A percentile compares a stretch with the other conserved stretches of the same genome.
Evolutionary conservation across 2,888 invertebrate genomes (phyloP).

Genomic region (Galerucella nymphaeae): DNA sequence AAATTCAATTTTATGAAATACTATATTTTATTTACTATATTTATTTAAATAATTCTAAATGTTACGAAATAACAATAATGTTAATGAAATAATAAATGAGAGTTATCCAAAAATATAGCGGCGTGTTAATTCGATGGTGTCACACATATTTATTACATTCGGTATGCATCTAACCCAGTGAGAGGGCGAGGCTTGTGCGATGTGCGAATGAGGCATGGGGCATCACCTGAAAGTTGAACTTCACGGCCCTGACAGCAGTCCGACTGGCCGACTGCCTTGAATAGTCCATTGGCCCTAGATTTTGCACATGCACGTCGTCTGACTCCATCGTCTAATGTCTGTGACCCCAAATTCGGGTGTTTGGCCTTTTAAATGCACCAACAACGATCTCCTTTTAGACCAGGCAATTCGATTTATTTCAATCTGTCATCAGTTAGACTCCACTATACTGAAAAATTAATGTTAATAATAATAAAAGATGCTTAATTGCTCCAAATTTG

Average conservation of each 20-base stretch:
- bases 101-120: background rate
- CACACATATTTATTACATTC: constrained; percentile 11
- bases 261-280: constrained; percentile 63
- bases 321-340: constrained; percentile 62
- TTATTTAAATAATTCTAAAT: too few relatives aligned
- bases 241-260: constrained; percentile 50
- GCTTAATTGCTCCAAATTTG: background rate
- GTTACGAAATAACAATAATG: background rate
- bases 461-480: background rate
- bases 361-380: constrained; percentile 57
- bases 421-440: background rate
- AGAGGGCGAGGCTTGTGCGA: constrained; percentile 20
- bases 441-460: background rate
- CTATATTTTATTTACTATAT: too few relatives aligned
- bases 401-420: constrained; percentile 10
- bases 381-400: constrained; percentile 25
- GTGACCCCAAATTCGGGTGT: constrained; percentile 64
- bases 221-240: constrained; percentile 30
- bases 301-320: constrained; percentile 63
- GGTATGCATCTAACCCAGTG: constrained; percentile 27
- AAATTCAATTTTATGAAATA: too few relatives aligned
- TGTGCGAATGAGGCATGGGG: constrained; percentile 21
- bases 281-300: constrained; percentile 64
- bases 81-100: background rate
- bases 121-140: background rate